phyloP scores from a whole-genome alignment of 2,888 invertebrate genomes.

The Hypercompe scribonia region DNA sequence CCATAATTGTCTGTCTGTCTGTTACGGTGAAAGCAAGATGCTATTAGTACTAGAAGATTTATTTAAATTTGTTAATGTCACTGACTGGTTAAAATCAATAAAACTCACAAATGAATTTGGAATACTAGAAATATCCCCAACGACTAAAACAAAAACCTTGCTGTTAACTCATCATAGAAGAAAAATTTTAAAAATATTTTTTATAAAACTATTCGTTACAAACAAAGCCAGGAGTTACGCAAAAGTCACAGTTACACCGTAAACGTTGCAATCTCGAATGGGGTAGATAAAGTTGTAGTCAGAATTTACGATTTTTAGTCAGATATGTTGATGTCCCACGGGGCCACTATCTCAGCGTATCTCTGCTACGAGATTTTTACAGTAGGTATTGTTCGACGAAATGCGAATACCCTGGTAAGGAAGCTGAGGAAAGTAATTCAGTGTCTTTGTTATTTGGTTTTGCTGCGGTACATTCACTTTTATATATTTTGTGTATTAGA shows the following conservation, averaged over 20 bases:
- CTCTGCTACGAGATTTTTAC: conserved; percentile 29
- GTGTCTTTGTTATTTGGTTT: neutral
- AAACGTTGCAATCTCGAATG: conserved; percentile 22
- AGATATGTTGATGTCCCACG: conserved; percentile 37
- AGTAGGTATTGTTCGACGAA: conserved; percentile 16
- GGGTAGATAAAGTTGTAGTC: conserved; percentile 40
- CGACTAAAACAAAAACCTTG: neutral
- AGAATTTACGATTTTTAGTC: conserved; percentile 44
- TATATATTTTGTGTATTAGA: neutral
- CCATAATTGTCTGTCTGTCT: neutral
- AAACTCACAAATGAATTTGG: neutral
- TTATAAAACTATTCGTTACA: neutral
- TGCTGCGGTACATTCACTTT: neutral
- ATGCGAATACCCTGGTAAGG: conserved; percentile 13
- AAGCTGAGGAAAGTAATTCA: conserved; percentile 1
- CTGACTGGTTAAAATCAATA: neutral
- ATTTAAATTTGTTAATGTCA: neutral
- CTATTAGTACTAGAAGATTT: neutral
- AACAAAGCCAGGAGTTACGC: conserved; percentile 7
- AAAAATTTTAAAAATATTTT: neutral
- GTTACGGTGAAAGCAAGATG: neutral
- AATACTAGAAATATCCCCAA: neutral
- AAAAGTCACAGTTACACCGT: conserved; percentile 2
- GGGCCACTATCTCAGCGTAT: conserved; percentile 35
- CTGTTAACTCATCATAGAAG: neutral